Evolutionary conservation across 2,797 vertebrate genomes (phyloP).

Genomic region (Stomatorhinus walkeri): DNA sequence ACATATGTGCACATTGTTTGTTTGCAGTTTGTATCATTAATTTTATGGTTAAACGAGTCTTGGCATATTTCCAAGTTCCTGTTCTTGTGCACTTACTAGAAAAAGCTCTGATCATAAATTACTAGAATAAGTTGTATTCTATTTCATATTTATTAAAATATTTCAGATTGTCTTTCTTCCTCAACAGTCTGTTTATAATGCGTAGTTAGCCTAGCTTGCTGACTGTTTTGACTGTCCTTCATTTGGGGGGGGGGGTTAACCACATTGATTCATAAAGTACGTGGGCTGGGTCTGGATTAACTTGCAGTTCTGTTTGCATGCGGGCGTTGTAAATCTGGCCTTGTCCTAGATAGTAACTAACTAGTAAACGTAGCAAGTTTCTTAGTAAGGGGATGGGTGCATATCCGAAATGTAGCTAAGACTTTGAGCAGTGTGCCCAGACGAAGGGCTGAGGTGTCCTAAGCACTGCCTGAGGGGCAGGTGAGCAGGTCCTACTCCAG

Average conservation of each 20-base stretch:
- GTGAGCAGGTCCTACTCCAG: background rate
- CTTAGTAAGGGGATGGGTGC: background rate
- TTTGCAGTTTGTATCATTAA: background rate
- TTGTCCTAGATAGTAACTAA: background rate
- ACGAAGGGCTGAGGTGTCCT: background rate
- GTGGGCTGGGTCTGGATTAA: background rate
- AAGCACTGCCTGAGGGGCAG: background rate
- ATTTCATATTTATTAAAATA: too few species aligned
- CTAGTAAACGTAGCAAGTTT: background rate
- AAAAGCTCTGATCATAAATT: background rate
- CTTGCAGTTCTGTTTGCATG: background rate
- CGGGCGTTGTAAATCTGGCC: background rate
- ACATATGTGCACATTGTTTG: background rate
- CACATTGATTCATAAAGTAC: background rate
- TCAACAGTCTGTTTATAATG: background rate
- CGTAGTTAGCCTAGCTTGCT: background rate
- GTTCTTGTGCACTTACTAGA: background rate
- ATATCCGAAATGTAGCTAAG: background rate
- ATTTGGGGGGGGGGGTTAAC: background rate
- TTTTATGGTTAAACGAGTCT: background rate
- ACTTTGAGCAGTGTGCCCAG: background rate
- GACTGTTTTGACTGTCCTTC: background rate
- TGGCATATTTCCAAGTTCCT: background rate
- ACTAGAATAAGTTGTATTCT: background rate
- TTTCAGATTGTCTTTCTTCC: background rate